Percentiles rank a stretch among this genome's conserved stretches.
Conservation (phyloP, 2,888 invertebrate genomes). For the Bombylius discolor region DNA sequence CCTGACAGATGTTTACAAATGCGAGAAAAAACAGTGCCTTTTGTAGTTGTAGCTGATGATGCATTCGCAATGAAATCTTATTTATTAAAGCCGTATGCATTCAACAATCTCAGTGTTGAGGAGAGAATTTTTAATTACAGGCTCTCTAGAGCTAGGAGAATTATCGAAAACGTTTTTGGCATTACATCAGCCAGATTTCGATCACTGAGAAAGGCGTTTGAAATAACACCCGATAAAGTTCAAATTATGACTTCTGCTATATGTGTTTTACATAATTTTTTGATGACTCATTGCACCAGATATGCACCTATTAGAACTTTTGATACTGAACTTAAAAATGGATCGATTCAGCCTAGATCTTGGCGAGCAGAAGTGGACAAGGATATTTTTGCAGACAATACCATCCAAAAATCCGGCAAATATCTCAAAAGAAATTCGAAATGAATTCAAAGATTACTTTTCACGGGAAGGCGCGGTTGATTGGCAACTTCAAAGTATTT, state of each 20-base stretch:
- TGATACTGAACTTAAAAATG: too few species aligned
- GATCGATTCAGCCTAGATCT: too few species aligned
- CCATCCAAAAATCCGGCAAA: neutral
- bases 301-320: too few species aligned
- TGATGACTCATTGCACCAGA: neutral
- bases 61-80: slow-evolving; percentile 11
- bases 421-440: neutral
- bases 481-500: neutral
- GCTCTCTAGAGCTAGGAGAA: slow-evolving; percentile 3
- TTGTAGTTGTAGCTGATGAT: neutral
- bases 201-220: neutral
- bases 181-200: slow-evolving; percentile 2
- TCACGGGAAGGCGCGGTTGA: neutral
- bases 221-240: neutral
- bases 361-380: too few species aligned
- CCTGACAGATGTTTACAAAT: neutral
- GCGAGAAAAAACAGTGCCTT: neutral
- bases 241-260: neutral
- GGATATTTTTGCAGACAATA: too few species aligned
- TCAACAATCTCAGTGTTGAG: neutral
- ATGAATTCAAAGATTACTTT: neutral
- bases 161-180: neutral
- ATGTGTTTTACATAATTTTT: neutral
- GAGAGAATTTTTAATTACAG: slow-evolving; percentile 6
- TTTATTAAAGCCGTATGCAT: slow-evolving; percentile 14